Base-by-base conservation (phyloP, 2,888 invertebrate genomes). In the Eudemis profundana region DNA sequence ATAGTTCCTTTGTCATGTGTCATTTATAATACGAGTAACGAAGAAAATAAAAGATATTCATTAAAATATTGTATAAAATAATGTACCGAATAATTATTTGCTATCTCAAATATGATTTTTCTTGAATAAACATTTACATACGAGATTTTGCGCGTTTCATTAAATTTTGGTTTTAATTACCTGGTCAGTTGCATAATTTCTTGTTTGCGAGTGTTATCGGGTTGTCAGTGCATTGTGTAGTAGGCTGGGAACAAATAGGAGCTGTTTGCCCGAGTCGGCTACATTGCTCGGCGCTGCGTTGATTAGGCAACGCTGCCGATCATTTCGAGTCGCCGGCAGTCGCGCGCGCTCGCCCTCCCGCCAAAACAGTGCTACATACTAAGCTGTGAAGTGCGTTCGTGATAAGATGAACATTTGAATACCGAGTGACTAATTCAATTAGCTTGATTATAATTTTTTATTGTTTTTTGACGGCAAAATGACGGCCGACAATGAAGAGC, bases 1-100 rank as follows among this genome's bases (percentile, higher is more conserved):
- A 92, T 88, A 91, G 92, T 92, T 92, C 92, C 92, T 92, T 88
- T 90, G 82, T 88, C 84, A 90, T 90, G 92, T 92, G 92, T 92
- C 92, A 92, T 92, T 85, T 88, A 77, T 85, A 86, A 82, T 88
- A 89, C 82, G 81, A 83, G 80, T 88, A 84, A 85, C 83, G 81
- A 83, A 83, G 79, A 76, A 84, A 82, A 78, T 81, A 83, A 85
- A 83, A 83, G 80, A 84, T 88, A 82, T 85, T 86, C 84, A 83
- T 85, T 83, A 80, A 81, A 82, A 83, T 84, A 83, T 82, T 89
- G 86, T 89, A 86, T 86, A 87, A 80, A 85, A 85, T 86, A 87
- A 86, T 85, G 85, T 86, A 89, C 87, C 78, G 81, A 85, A 81
- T 86, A 87, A 88, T 90, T 89, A 90, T 87, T 89, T 89, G 89